Evolutionary conservation across 2,888 invertebrate genomes (phyloP), one percentile per base, ranked within the genome.

Genomic region (Heliconius aoede): DNA sequence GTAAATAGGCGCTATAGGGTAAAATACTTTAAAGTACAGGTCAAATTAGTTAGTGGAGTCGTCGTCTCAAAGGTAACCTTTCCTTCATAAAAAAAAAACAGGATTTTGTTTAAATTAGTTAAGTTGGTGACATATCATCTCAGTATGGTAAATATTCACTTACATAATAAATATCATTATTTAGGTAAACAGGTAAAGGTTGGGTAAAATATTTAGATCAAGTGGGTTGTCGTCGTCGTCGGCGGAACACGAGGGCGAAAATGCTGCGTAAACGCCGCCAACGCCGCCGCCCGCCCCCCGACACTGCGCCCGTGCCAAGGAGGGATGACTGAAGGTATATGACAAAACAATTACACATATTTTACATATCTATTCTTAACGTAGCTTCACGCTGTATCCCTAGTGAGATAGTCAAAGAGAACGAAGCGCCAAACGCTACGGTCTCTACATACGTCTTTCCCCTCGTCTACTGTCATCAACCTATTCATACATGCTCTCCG

Each of bases 211-310:
- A 65, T 55, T 69, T 55, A 85, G 86, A 91, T 30, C 90, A 90
- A 77, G 87, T 84, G 58, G 89, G 81, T 74, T 88, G 90, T 15
- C 94, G 93, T 78, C 96, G 93, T 82, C 95, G 95, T 78, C 96
- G 93, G 80, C 96, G 96, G 90, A 97, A 97, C 79, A 97, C 97
- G 81, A 97, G 95, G 72, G 97, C 97, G 87, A 97, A 97, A 86
- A 97, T 97, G 83, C 97, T 97, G 86, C 97, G 95, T 77, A 97
- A 94, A 26, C 97, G 95, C 92, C 97, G 96, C 97, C 97, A 97
- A 80, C 97, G 96, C 81, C 97, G 96, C 80, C 97, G 96, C 72
- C 97, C 96, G 58, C 95, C 95, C 79, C 94, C 90, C 68, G 91
- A 87, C 72, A 94, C 87, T 61, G 89, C 84, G 55, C 95, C 92